Evolutionary conservation across 2,797 vertebrate genomes (phyloP).

Genomic region (Diceros bicornis): DNA sequence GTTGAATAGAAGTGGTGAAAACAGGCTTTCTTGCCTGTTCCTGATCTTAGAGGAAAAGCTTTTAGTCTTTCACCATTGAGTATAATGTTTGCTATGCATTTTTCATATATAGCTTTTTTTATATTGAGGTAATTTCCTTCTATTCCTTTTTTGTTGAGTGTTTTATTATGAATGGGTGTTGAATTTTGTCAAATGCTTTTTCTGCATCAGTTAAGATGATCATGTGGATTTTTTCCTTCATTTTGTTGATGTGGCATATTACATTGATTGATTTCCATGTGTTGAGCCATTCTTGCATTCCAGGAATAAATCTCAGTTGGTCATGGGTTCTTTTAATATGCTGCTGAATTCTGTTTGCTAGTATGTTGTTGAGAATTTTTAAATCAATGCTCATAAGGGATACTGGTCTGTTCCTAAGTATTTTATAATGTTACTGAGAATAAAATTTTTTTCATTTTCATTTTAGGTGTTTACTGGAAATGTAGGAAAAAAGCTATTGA

Average conservation of each 20-base stretch:
- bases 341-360: background rate
- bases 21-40: too few relatives aligned
- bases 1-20: too few relatives aligned
- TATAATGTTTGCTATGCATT: too few relatives aligned
- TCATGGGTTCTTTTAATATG: background rate
- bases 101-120: too few relatives aligned
- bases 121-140: too few relatives aligned
- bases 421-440: background rate
- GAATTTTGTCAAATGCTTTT: too few relatives aligned
- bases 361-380: background rate
- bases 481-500: too few relatives aligned
- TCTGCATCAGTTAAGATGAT: too few relatives aligned
- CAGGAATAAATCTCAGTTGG: background rate
- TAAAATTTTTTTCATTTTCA: background rate
- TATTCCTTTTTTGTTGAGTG: too few relatives aligned
- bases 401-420: background rate
- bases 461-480: background rate
- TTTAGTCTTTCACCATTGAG: too few relatives aligned
- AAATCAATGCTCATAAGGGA: background rate
- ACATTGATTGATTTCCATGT: background rate
- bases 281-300: background rate
- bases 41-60: too few relatives aligned
- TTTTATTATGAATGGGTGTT: too few relatives aligned
- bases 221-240: background rate
- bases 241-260: background rate